Percentiles rank a stretch among this genome's conserved stretches.
phyloP scores from a whole-genome alignment of 1,140 invertebrate genomes.

The Conus ventricosus region DNA sequence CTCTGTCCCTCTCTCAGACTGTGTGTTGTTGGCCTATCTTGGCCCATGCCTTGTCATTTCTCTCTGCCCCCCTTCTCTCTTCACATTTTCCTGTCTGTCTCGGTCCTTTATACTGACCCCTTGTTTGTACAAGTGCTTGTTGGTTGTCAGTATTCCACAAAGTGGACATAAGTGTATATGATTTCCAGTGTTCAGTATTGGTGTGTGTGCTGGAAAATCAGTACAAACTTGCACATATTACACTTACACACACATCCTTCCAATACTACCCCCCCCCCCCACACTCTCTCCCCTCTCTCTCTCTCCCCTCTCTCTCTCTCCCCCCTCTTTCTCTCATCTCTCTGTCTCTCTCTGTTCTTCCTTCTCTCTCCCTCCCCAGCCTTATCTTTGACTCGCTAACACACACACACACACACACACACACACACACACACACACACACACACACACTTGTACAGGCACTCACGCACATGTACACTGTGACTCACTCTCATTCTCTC shows the following conservation, averaged over 20 bases:
- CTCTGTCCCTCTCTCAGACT: neutral
- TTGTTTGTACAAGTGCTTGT: too few relatives aligned
- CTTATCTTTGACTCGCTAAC: neutral
- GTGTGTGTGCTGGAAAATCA: too few relatives aligned
- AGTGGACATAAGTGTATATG: too few relatives aligned
- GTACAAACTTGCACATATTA: too few relatives aligned
- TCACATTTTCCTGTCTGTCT: conserved; percentile 11
- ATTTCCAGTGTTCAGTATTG: too few relatives aligned
- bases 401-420: too few relatives aligned
- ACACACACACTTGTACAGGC: too few relatives aligned
- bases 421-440: too few relatives aligned
- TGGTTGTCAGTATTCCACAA: too few relatives aligned
- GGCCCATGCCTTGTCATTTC: neutral
- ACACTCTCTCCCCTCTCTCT: neutral
- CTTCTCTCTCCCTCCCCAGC: conserved; percentile 16
- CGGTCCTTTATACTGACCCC: neutral
- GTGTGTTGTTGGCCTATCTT: neutral
- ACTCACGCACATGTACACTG: too few relatives aligned
- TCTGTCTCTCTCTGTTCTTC: conserved; percentile 7
- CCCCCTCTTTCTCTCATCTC: conserved; percentile 7
- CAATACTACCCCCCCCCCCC: neutral
- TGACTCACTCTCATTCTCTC: too few relatives aligned
- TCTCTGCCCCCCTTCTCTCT: neutral
- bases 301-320: neutral
- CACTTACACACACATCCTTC: too few relatives aligned